These are phyloP conservation scores for Apodemia zela DNA, from an alignment of 2,888 invertebrate genomes.

Conservation along the genomic window DNA sequence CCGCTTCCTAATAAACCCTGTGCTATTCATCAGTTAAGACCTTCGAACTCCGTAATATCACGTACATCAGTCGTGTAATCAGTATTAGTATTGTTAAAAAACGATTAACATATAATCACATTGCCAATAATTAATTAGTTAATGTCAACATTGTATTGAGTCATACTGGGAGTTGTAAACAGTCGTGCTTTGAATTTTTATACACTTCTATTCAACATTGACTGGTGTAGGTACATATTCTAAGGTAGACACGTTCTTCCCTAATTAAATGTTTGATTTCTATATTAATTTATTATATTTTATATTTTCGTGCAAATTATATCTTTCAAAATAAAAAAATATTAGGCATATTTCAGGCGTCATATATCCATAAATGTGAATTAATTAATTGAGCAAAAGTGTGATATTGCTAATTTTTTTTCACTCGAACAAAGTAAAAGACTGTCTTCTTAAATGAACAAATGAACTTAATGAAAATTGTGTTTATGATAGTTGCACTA, in stretches of 20 bases:
- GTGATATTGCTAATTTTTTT: too few species aligned
- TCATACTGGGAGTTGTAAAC: not conserved
- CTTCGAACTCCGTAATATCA: not conserved
- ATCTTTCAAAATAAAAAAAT: too few species aligned
- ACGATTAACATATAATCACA: conserved; percentile 9
- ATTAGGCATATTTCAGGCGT: too few species aligned
- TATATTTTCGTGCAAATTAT: not conserved
- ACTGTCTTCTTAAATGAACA: too few species aligned
- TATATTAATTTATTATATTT: too few species aligned
- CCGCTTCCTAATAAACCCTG: not conserved
- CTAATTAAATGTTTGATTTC: not conserved
- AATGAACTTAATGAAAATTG: too few species aligned
- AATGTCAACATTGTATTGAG: conserved; percentile 7
- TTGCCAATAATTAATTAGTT: not conserved
- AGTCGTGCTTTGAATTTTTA: conserved; percentile 21
- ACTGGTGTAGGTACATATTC: not conserved
- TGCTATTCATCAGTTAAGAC: not conserved
- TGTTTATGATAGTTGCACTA: too few species aligned
- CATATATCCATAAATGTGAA: too few species aligned
- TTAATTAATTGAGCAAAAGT: too few species aligned
- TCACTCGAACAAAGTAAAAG: too few species aligned
- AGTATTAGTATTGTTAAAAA: not conserved
- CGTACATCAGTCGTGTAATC: not conserved
- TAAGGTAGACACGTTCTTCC: not conserved
- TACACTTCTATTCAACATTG: conserved; percentile 9